A percentile compares a stretch with the other conserved stretches of the same genome.
These are phyloP conservation scores for Echiichthys vipera DNA, from an alignment of 2,797 vertebrate species.

Conservation along the genomic window DNA sequence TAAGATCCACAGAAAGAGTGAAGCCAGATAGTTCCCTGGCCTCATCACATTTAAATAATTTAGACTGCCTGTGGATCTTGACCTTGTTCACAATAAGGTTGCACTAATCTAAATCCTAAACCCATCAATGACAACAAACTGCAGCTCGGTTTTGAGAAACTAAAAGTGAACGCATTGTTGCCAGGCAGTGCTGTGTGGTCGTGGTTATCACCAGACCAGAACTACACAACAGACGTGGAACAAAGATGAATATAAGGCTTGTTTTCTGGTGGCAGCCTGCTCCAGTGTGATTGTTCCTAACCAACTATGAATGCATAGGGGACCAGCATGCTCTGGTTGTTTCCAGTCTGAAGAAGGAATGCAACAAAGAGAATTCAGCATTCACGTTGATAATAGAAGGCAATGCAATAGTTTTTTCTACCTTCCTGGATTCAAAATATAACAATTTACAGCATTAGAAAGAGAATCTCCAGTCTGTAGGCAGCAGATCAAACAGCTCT, in stretches of 20 bases:
- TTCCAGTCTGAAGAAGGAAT: slow-evolving; percentile 3
- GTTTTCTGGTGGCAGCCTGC: slow-evolving; percentile 32
- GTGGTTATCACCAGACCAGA: slow-evolving; percentile 4
- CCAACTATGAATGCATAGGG: slow-evolving; percentile 37
- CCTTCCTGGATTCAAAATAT: neutral
- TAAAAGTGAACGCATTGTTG: neutral
- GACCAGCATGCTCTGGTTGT: slow-evolving; percentile 53
- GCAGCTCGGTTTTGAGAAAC: neutral
- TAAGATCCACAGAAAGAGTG: neutral
- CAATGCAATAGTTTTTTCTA: neutral
- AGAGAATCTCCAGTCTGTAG: neutral
- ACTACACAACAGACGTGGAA: slow-evolving; percentile 38
- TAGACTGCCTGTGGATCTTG: slow-evolving; percentile 2
- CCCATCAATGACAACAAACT: neutral
- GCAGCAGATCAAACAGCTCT: neutral
- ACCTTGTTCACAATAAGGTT: neutral
- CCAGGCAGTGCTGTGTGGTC: neutral
- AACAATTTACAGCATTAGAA: neutral
- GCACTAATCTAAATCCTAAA: neutral
- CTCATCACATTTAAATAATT: slow-evolving; percentile 19
- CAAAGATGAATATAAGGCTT: slow-evolving; percentile 38
- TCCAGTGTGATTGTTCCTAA: slow-evolving; percentile 48
- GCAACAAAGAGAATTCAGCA: neutral
- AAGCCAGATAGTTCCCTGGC: neutral
- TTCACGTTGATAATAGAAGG: neutral